Conservation (phyloP, 2,797 vertebrate species). For the Rhabdophis nuchalis region DNA sequence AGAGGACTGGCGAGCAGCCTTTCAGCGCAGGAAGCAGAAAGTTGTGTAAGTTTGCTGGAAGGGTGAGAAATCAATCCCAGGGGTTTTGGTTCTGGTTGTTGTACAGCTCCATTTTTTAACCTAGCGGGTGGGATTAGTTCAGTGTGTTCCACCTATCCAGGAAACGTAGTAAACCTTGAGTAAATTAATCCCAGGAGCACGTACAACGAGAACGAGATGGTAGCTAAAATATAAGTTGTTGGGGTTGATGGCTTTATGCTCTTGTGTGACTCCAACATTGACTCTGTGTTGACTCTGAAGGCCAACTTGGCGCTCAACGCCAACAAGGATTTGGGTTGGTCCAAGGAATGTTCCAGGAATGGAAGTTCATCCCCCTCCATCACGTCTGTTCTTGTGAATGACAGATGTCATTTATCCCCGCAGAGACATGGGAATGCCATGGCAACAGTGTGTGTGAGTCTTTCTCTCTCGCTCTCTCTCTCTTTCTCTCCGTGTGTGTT, state of each 20-base stretch:
- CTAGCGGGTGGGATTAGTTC: neutral
- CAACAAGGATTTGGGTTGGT: neutral
- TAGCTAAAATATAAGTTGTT: neutral
- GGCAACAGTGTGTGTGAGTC: conserved; percentile 59
- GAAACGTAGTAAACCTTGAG: neutral
- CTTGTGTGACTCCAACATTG: too few relatives aligned
- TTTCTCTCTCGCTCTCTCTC: neutral
- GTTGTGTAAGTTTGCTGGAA: neutral
- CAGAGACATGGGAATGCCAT: conserved; percentile 76
- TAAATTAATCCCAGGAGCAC: neutral
- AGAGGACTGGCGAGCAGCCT: neutral
- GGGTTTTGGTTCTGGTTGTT: too few relatives aligned
- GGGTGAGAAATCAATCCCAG: neutral
- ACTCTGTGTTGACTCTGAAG: too few relatives aligned
- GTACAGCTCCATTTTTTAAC: neutral
- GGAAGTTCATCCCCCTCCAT: neutral
- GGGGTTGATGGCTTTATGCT: too few relatives aligned
- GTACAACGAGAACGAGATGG: neutral
- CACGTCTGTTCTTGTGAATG: conserved; percentile 27
- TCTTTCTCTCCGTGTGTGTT: neutral
- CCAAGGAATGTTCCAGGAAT: conserved; percentile 35
- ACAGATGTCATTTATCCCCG: conserved; percentile 34
- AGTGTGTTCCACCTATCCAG: neutral
- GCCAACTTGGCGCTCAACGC: neutral
- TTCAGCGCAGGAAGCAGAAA: neutral